Conservation (phyloP, 2,797 vertebrate genomes). For the Eulemur coronatus region DNA sequence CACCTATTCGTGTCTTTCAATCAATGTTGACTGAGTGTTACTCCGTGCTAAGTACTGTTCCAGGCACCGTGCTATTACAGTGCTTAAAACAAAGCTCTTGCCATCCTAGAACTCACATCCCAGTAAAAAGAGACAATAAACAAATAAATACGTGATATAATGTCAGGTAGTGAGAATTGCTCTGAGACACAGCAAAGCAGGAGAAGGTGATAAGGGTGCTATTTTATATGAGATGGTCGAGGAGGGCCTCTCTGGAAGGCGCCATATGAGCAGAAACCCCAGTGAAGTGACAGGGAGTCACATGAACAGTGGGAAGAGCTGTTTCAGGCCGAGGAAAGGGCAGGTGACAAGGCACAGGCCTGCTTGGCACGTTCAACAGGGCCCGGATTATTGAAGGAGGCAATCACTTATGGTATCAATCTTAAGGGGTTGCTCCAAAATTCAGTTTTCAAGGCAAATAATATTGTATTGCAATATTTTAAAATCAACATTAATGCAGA, state of each 20-base stretch:
- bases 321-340: neutral
- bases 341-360: neutral
- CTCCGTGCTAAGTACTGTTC: slow-evolving; percentile 21
- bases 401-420: neutral
- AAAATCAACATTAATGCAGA: neutral
- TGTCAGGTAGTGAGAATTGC: neutral
- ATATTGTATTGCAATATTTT: neutral
- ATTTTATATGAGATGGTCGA: neutral
- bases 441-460: neutral
- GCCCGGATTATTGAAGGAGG: neutral
- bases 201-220: neutral
- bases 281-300: neutral
- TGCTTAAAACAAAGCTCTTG: neutral
- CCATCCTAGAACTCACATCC: neutral
- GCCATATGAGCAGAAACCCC: neutral
- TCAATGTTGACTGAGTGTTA: neutral
- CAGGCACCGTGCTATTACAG: neutral
- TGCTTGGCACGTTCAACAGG: neutral
- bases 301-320: neutral
- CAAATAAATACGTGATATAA: neutral
- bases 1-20: neutral
- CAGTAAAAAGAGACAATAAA: neutral
- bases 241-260: neutral
- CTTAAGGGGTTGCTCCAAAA: neutral
- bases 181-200: neutral